These are phyloP conservation scores for Gortyna flavago DNA, from an alignment of 2,888 invertebrate genomes.

Conservation along the genomic window DNA sequence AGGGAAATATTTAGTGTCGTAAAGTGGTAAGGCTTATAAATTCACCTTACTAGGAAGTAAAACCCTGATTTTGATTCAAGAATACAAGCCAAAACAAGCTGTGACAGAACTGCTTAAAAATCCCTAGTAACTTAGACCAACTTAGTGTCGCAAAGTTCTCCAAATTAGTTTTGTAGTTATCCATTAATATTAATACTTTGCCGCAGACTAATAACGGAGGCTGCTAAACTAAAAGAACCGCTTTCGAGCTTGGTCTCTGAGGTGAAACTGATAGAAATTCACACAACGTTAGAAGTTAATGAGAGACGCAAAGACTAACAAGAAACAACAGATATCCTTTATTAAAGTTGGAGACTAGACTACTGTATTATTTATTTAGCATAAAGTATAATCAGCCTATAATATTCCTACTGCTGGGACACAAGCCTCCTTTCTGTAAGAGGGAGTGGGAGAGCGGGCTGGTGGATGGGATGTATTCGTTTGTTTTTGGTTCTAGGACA, in stretches of 20 bases:
- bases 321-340: slow-evolving; percentile 45
- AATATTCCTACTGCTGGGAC: too few species aligned
- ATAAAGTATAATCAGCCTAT: too few species aligned
- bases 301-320: slow-evolving; percentile 33
- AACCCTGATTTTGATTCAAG: slow-evolving; percentile 4
- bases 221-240: slow-evolving; percentile 41
- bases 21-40: background rate
- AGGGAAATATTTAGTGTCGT: background rate
- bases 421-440: too few species aligned
- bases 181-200: slow-evolving; percentile 60
- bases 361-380: background rate
- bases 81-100: slow-evolving; percentile 26
- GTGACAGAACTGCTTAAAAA: slow-evolving; percentile 41
- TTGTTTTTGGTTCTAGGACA: background rate
- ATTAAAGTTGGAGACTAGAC: slow-evolving; percentile 8
- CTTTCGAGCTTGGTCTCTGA: slow-evolving; percentile 35
- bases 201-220: slow-evolving; percentile 46
- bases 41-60: background rate
- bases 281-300: slow-evolving; percentile 47
- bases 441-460: background rate
- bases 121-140: slow-evolving; percentile 31
- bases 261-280: slow-evolving; percentile 64
- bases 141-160: slow-evolving; percentile 28
- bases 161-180: slow-evolving; percentile 55
- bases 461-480: background rate